phyloP scores from a whole-genome alignment of 2,797 vertebrate species.

The Chromis chromis region DNA sequence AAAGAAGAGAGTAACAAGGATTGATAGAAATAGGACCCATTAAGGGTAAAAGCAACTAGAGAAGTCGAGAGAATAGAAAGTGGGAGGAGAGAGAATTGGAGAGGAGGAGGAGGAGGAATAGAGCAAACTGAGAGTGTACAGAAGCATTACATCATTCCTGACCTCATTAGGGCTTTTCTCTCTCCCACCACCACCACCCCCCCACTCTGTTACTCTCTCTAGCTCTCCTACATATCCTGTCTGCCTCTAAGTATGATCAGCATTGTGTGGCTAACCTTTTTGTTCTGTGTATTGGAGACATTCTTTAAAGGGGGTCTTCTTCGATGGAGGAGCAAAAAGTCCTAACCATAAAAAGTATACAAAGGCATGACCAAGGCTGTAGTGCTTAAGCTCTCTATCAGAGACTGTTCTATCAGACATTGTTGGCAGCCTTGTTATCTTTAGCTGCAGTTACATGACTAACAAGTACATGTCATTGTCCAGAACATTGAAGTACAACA shows the following conservation, averaged over 20 bases:
- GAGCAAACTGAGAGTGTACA: constrained; percentile 76
- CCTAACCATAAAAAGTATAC: constrained; percentile 8
- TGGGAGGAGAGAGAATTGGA: constrained; percentile 72
- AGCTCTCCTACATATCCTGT: constrained; percentile 66
- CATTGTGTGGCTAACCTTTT: constrained; percentile 16
- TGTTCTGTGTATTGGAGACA: constrained; percentile 1
- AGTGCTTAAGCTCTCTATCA: constrained; percentile 14
- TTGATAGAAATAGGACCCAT: constrained; percentile 78
- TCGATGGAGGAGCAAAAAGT: neutral
- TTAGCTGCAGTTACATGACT: constrained; percentile 9
- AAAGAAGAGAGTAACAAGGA: constrained; percentile 56
- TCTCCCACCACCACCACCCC: constrained; percentile 55
- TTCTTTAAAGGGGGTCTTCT: constrained; percentile 13
- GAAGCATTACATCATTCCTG: constrained; percentile 86
- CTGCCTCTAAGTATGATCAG: constrained; percentile 26
- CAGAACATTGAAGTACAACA: constrained; percentile 32
- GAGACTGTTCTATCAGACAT: constrained; percentile 12
- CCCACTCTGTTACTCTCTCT: constrained; percentile 55
- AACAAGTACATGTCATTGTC: constrained; percentile 27
- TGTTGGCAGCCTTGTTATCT: constrained; percentile 20
- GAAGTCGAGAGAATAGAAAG: constrained; percentile 75
- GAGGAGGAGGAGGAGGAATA: constrained; percentile 76
- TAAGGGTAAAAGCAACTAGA: constrained; percentile 78
- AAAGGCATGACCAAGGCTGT: neutral
- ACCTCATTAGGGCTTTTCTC: constrained; percentile 85